Evolutionary conservation across 2,113 vertebrate genomes (phyloP), one percentile per base, ranked within the genome.

Genomic region (Alethe castanea): DNA sequence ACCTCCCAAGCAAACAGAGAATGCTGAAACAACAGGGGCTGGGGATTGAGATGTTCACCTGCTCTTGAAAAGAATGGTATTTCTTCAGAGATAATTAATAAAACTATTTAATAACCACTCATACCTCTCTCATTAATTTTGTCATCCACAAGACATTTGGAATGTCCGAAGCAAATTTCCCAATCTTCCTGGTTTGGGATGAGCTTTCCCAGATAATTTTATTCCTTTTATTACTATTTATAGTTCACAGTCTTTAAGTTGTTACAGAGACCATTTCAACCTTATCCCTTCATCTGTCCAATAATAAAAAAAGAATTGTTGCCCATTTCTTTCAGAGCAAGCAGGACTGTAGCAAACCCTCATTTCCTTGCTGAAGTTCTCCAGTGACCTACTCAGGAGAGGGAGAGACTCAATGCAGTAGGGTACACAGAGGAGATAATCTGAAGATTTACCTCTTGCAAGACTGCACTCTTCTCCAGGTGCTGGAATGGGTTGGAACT

Each of bases 401-500:
- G 14, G 40, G 15, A 60, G 15, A 82, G 18, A 28, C 31, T 40
- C 22, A 12, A 3, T 19, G 5, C 35, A 38, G n/a, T 69, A 15
- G n/a, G 15, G 6, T 12, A 52, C 57, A 44, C 5, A 45, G 38
- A 69, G 40, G 14, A 80, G 14, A 71, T 14, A 2, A 4, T 36
- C 16, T 52, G n/a, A 42, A 33, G 33, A 97, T 93, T 98, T 97
- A 98, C 98, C 98, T 98, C 98, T 95, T 98, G 98, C 53, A 98
- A 96, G 20, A 98, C 98, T 18, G 98, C 96, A 78, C 98, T 98
- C 93, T 98, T 98, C 97, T 98, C 98, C 61, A 98, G 91, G 86
- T 98, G 98, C 81, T 98, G 98, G 93, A 98, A 98, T 2, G 98
- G 98, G 85, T 98, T 98, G 90, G 98, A 97, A 81, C 86, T 97